Evolutionary conservation across 2,797 vertebrate species (phyloP).

Genomic region (Mus caroli): DNA sequence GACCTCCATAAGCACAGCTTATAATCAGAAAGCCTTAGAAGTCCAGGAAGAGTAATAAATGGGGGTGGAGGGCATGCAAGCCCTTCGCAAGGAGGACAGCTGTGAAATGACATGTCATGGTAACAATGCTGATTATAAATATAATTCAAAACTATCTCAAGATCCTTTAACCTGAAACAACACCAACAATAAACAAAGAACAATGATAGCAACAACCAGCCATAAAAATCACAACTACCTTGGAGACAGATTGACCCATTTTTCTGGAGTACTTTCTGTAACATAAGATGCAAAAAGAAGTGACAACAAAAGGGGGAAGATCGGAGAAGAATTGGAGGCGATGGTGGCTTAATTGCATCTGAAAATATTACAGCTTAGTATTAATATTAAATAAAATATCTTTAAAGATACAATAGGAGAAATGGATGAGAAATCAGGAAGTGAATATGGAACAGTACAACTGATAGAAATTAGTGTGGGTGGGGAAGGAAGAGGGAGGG

Average conservation of each 20-base stretch:
- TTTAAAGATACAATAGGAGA: background rate
- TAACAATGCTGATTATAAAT: background rate
- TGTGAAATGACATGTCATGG: background rate
- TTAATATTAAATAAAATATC: background rate
- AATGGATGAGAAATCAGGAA: background rate
- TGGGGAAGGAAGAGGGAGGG: too few species aligned
- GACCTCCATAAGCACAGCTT: background rate
- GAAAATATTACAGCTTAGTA: background rate
- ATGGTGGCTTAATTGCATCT: background rate
- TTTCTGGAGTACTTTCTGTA: background rate
- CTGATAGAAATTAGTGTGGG: background rate
- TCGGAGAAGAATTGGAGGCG: background rate
- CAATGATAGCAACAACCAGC: background rate
- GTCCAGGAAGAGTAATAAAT: background rate
- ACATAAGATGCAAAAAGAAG: background rate
- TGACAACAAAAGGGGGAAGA: too few species aligned
- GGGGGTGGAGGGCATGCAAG: background rate
- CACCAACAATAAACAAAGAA: background rate
- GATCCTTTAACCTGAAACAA: background rate
- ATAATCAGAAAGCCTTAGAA: background rate
- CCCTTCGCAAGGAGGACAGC: background rate
- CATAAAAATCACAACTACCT: background rate
- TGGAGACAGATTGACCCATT: background rate
- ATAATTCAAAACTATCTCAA: conserved; percentile 2
- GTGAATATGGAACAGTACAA: background rate